Conservation (phyloP, 1,140 invertebrate species). For the Anastrepha ludens region DNA sequence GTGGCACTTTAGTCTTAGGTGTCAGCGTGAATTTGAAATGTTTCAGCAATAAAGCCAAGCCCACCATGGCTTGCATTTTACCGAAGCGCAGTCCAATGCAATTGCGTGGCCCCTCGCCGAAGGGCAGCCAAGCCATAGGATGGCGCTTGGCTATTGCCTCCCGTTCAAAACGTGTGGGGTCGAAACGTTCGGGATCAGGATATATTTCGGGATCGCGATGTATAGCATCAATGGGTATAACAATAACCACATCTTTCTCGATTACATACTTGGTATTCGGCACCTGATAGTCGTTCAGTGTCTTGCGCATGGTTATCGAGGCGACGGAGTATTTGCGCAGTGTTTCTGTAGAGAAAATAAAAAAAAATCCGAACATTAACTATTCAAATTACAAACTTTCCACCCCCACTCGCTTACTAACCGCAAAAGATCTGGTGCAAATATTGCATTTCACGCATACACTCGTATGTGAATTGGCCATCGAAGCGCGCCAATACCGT, state of each 20-base stretch:
- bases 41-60: constrained; percentile 67
- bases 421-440: constrained; percentile 76
- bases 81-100: constrained; percentile 75
- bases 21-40: constrained; percentile 62
- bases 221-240: constrained; percentile 77
- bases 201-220: constrained; percentile 77
- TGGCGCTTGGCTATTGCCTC: constrained; percentile 71
- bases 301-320: constrained; percentile 74
- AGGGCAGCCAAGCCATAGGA: constrained; percentile 76
- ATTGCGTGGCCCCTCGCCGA: constrained; percentile 76
- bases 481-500: constrained; percentile 61
- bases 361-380: not conserved
- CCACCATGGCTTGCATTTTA: constrained; percentile 70
- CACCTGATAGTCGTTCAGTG: constrained; percentile 71
- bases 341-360: constrained; percentile 63
- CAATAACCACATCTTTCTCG: constrained; percentile 68
- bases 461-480: constrained; percentile 76
- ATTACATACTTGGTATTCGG: constrained; percentile 69
- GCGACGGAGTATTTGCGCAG: constrained; percentile 69
- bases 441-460: constrained; percentile 76
- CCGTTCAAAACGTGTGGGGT: constrained; percentile 77
- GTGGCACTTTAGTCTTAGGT: constrained; percentile 59
- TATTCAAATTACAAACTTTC: not conserved
- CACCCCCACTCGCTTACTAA: constrained; percentile 53
- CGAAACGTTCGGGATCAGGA: constrained; percentile 77